A percentile compares a stretch with the other conserved stretches of the same genome.
phyloP scores from a whole-genome alignment of 2,888 invertebrate genomes.

The Poecilus cupreus region DNA sequence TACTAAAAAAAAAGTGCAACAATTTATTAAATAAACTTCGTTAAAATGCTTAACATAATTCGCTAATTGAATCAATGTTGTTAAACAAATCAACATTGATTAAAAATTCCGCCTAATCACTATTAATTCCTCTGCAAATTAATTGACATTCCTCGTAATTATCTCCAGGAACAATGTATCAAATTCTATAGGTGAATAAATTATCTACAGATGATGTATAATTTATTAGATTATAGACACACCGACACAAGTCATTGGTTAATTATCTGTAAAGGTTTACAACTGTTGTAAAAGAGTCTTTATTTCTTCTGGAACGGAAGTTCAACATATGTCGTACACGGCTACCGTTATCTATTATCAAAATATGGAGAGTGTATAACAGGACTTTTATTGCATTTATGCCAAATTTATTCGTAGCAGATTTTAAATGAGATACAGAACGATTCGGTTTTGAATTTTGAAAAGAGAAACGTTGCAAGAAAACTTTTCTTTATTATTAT shows the following conservation, averaged over 20 bases:
- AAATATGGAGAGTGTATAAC: background rate
- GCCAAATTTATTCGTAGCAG: background rate
- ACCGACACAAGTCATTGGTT: background rate
- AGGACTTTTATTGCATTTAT: constrained; percentile 2
- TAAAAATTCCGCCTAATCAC: background rate
- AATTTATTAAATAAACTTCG: too few species aligned
- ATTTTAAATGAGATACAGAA: background rate
- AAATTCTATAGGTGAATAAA: constrained; percentile 10
- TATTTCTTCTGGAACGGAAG: background rate
- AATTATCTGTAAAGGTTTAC: constrained; percentile 12
- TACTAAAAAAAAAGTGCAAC: too few species aligned
- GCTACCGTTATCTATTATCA: constrained; percentile 29
- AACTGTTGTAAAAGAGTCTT: background rate
- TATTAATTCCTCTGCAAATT: too few species aligned
- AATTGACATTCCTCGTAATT: constrained; percentile 5
- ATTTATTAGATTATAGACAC: background rate
- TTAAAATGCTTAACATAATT: background rate
- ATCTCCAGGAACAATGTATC: constrained; percentile 21
- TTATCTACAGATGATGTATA: too few species aligned
- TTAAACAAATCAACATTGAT: background rate
- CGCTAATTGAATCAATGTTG: background rate
- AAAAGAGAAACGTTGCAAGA: background rate
- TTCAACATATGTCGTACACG: background rate
- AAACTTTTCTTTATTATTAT: too few species aligned
- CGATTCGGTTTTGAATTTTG: background rate